Evolutionary conservation across 2,113 vertebrate genomes (phyloP).

Genomic region (Nothobranchius kuhntae): DNA sequence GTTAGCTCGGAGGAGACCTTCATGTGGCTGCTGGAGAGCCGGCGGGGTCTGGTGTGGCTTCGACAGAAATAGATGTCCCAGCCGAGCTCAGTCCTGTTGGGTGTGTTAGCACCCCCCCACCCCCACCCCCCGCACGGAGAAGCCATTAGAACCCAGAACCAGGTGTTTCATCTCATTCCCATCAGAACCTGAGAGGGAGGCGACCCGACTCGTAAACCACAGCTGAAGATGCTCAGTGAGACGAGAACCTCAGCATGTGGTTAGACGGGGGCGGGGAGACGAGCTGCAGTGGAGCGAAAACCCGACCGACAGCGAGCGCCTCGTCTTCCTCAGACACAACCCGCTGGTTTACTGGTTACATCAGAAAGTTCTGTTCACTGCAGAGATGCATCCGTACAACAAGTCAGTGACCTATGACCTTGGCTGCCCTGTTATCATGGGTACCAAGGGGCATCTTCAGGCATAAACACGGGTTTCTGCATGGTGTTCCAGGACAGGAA

Average conservation of each 20-base stretch:
- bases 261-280: constrained; percentile 27
- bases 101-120: background rate
- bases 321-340: too few species aligned
- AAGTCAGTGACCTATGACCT: too few species aligned
- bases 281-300: constrained; percentile 1
- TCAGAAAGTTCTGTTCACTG: too few species aligned
- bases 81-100: constrained; percentile 15
- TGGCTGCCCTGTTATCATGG: too few species aligned
- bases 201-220: constrained; percentile 48
- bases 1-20: constrained; percentile 24
- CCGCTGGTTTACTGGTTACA: too few species aligned
- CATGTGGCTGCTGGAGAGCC: constrained; percentile 46
- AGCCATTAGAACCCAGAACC: background rate
- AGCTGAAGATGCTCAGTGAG: constrained; percentile 61
- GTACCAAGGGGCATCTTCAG: too few species aligned
- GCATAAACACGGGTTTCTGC: too few species aligned
- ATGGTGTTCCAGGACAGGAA: too few species aligned
- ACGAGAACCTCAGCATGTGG: constrained; percentile 60
- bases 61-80: background rate
- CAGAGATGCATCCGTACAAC: too few species aligned
- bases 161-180: constrained; percentile 49
- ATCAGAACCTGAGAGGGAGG: constrained; percentile 26
- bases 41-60: constrained; percentile 56
- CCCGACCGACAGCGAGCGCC: background rate
- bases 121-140: too few species aligned